A percentile compares a stretch with the other conserved stretches of the same genome.
These are phyloP conservation scores for Brachionichthys hirsutus DNA, from an alignment of 2,113 vertebrate species.

Conservation along the genomic window DNA sequence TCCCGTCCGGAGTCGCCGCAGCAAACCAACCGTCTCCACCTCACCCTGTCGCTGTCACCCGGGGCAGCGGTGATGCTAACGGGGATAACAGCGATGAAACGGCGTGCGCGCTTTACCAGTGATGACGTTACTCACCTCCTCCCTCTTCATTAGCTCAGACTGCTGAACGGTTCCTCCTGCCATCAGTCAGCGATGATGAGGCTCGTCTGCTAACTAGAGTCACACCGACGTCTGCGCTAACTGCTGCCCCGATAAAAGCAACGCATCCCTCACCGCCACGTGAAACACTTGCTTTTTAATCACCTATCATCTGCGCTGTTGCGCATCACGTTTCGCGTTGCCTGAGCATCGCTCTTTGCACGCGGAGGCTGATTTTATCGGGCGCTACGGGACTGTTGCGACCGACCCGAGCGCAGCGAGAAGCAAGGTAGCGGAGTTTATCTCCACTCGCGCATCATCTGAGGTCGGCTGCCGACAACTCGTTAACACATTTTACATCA, in stretches of 20 bases:
- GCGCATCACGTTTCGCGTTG: conserved; percentile 22
- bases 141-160: no score
- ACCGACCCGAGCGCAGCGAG: neutral
- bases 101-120: no score
- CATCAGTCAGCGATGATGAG: conserved; percentile 11
- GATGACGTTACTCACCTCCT: no score
- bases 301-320: conserved; percentile 27
- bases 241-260: conserved; percentile 31
- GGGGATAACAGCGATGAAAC: no score
- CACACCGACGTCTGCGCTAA: conserved; percentile 28
- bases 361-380: neutral
- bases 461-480: conserved; percentile 26
- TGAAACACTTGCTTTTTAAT: conserved; percentile 31
- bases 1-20: no score
- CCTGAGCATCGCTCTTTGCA: neutral
- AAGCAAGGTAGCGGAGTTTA: conserved; percentile 15
- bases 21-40: no score
- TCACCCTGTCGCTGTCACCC: no score
- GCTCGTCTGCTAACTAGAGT: conserved; percentile 7
- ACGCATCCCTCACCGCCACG: conserved; percentile 16
- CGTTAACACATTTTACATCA: conserved; percentile 38
- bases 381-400: neutral
- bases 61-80: no score
- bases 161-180: conserved; percentile 3
- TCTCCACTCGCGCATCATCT: conserved; percentile 20